These are phyloP conservation scores for Agraylea sexmaculata DNA, from an alignment of 1,140 invertebrate genomes.

Conservation along the genomic window DNA sequence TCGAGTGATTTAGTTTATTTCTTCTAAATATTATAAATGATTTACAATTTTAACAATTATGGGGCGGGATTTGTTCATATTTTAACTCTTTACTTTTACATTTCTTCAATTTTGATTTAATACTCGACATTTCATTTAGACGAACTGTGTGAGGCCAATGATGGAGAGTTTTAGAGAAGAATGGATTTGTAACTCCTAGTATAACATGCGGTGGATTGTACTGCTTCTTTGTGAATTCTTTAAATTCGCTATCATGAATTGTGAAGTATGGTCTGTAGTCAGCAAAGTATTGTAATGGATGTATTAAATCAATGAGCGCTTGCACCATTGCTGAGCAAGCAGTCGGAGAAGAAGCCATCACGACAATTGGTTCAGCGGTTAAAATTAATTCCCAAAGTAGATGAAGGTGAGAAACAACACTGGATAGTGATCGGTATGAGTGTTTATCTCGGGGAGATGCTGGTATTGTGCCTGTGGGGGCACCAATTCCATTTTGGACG, in stretches of 20 bases:
- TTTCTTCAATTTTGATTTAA: slow-evolving; percentile 37
- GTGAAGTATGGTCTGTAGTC: slow-evolving; percentile 99
- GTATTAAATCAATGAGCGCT: slow-evolving; percentile 81
- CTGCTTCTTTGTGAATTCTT: slow-evolving; percentile 88
- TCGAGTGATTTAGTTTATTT: too few relatives aligned
- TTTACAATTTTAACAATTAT: too few relatives aligned
- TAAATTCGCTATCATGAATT: slow-evolving; percentile 98
- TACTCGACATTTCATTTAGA: slow-evolving; percentile 53
- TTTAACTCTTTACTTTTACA: too few relatives aligned
- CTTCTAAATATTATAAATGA: too few relatives aligned
- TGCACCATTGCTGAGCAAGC: slow-evolving; percentile 89
- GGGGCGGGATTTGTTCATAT: too few relatives aligned
- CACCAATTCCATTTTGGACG: slow-evolving; percentile 2
- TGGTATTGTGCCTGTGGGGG: slow-evolving; percentile 9
- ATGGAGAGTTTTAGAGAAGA: slow-evolving; percentile 96
- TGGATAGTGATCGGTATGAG: slow-evolving; percentile 41
- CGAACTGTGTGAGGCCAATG: slow-evolving; percentile 98
- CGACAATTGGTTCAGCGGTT: slow-evolving; percentile 86
- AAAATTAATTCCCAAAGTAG: slow-evolving; percentile 94
- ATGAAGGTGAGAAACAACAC: slow-evolving; percentile 86
- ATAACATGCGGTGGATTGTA: slow-evolving; percentile 83
- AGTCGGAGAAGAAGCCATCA: slow-evolving; percentile 88
- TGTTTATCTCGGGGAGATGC: slow-evolving; percentile 10
- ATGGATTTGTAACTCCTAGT: slow-evolving; percentile 97
- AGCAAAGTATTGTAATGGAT: slow-evolving; percentile 80